phyloP scores from a whole-genome alignment of 2,797 vertebrate species.

The Brotula barbata region DNA sequence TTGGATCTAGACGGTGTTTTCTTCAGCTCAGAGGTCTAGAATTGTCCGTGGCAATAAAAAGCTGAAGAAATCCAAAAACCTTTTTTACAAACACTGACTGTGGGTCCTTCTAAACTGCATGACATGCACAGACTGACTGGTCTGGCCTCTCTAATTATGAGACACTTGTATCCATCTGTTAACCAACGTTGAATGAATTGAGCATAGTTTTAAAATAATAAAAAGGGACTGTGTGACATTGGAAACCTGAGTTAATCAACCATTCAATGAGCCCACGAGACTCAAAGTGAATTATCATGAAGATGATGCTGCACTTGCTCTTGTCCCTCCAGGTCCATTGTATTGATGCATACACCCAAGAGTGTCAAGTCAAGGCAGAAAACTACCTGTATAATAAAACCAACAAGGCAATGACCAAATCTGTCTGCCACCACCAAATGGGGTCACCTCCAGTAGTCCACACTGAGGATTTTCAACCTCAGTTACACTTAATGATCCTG shows the following conservation, averaged over 20 bases:
- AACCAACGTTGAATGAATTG: constrained; percentile 23
- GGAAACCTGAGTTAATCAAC: constrained; percentile 76
- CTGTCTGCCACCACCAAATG: constrained; percentile 9
- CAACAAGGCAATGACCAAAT: constrained; percentile 5
- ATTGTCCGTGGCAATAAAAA: constrained; percentile 57
- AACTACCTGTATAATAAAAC: neutral
- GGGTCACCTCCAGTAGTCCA: constrained; percentile 30
- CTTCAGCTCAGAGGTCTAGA: constrained; percentile 37
- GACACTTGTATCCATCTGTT: constrained; percentile 29
- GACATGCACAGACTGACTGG: constrained; percentile 46
- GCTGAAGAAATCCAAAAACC: constrained; percentile 30
- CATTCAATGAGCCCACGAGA: constrained; percentile 37
- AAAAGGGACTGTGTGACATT: constrained; percentile 41
- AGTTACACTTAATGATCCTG: constrained; percentile 25
- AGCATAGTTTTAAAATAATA: constrained; percentile 22
- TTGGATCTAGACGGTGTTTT: constrained; percentile 19
- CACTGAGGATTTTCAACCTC: constrained; percentile 21
- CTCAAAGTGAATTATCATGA: constrained; percentile 35
- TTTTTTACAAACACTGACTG: constrained; percentile 41
- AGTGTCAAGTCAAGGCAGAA: too few relatives aligned
- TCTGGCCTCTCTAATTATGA: too few relatives aligned
- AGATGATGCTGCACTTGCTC: constrained; percentile 36
- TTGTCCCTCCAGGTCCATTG: constrained; percentile 14
- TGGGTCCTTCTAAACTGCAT: constrained; percentile 25
- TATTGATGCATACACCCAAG: neutral